Conservation (phyloP, 92 coral and sea anemone species). For the Epizoanthus rinbou region DNA sequence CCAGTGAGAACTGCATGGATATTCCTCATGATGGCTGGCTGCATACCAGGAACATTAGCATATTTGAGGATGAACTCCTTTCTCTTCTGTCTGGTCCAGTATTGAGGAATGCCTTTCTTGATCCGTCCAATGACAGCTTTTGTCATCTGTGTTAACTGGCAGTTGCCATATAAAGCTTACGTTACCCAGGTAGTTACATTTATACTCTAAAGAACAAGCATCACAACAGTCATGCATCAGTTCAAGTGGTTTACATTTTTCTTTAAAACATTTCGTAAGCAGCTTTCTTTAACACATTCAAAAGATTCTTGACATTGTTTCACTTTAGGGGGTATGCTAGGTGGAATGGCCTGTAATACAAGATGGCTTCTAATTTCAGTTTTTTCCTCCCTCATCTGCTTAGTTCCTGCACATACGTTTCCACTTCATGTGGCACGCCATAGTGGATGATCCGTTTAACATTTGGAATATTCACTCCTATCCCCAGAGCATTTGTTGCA, state of each 20-base stretch:
- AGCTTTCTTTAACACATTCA: conserved; percentile 16
- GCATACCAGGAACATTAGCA: no score
- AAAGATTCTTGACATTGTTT: conserved; percentile 10
- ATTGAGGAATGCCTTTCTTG: no score
- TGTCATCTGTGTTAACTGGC: no score
- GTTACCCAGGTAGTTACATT: conserved; percentile 24
- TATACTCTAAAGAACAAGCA: conserved; percentile 40
- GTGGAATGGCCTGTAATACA: conserved; percentile 41
- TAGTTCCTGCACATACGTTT: conserved; percentile 43
- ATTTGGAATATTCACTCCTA: conserved; percentile 19
- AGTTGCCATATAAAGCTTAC: no score
- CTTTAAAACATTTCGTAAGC: conserved; percentile 6
- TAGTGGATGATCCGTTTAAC: conserved; percentile 41
- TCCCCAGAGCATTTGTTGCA: conserved; percentile 41
- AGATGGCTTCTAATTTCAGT: background rate
- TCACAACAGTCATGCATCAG: conserved; percentile 57
- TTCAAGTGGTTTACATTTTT: conserved; percentile 14
- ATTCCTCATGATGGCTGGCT: no score
- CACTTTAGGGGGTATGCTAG: conserved; percentile 14
- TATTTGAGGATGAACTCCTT: no score
- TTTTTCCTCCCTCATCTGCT: conserved; percentile 43
- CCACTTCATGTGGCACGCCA: conserved; percentile 26
- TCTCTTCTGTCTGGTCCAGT: no score
- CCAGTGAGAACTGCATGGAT: no score
- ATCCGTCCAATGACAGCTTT: no score